Conservation (phyloP, 1,140 invertebrate genomes). For the Daktulosphaira vitifoliae region DNA sequence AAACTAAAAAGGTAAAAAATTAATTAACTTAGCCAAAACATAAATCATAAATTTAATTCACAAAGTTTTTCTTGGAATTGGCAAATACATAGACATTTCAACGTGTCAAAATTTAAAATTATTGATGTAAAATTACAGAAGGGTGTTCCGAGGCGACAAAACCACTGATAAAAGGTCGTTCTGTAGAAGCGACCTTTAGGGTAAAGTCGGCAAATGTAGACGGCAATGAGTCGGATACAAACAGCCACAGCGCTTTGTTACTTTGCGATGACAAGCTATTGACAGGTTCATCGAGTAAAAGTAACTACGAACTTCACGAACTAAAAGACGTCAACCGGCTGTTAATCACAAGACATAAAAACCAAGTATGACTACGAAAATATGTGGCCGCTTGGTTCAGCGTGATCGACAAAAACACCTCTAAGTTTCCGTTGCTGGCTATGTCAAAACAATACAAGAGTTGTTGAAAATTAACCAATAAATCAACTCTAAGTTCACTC, state of each 20-base stretch:
- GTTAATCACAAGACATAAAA: conserved; percentile 29
- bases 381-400: conserved; percentile 35
- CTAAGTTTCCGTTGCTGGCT: conserved; percentile 32
- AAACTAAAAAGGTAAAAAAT: too few species aligned
- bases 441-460: conserved; percentile 13
- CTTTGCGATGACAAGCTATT: conserved; percentile 43
- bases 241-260: conserved; percentile 54
- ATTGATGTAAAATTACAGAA: too few species aligned
- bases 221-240: conserved; percentile 55
- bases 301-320: conserved; percentile 66
- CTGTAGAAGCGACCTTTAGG: conserved; percentile 28
- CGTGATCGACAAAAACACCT: conserved; percentile 10
- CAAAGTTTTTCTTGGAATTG: too few species aligned
- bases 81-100: too few species aligned
- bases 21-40: too few species aligned
- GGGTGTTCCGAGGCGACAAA: conserved; percentile 7
- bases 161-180: conserved; percentile 27
- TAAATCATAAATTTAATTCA: too few species aligned
- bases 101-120: too few species aligned
- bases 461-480: conserved; percentile 1
- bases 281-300: conserved; percentile 53
- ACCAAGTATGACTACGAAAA: conserved; percentile 37
- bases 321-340: conserved; percentile 41
- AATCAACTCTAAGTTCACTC: too few species aligned
- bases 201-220: conserved; percentile 23